A percentile compares a stretch with the other conserved stretches of the same genome.
Evolutionary conservation across 1,140 invertebrate genomes (phyloP).

Genomic region (Pissodes strobi): DNA sequence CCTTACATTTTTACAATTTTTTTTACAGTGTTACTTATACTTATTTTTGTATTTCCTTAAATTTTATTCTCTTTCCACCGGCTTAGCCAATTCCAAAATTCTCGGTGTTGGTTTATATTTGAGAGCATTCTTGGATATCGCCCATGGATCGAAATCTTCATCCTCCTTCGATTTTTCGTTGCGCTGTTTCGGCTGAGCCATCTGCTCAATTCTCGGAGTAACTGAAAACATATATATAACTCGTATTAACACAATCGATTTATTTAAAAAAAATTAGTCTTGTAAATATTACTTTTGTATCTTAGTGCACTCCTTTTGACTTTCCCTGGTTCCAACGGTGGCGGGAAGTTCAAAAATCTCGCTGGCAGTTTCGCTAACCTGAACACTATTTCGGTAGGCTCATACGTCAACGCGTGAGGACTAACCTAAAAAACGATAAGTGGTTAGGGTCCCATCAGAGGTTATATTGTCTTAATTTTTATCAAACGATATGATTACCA

Average conservation of each 20-base stretch:
- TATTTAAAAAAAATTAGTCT: slow-evolving; percentile 1
- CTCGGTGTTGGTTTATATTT: slow-evolving; percentile 58
- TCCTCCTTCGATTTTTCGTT: slow-evolving; percentile 41
- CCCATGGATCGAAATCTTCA: slow-evolving; percentile 49
- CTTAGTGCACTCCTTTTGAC: slow-evolving; percentile 43
- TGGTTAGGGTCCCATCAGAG: not conserved
- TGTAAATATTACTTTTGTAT: slow-evolving; percentile 39
- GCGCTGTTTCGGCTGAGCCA: slow-evolving; percentile 45
- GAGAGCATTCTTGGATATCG: slow-evolving; percentile 53
- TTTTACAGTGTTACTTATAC: too few species aligned
- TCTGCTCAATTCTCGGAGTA: slow-evolving; percentile 39
- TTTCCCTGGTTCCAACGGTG: slow-evolving; percentile 35
- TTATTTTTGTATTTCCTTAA: not conserved
- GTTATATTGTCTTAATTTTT: not conserved
- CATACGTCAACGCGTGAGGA: slow-evolving; percentile 41
- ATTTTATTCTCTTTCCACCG: slow-evolving; percentile 44
- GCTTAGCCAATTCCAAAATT: slow-evolving; percentile 58
- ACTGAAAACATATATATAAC: too few species aligned
- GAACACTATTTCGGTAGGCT: slow-evolving; percentile 37
- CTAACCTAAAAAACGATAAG: slow-evolving; percentile 43
- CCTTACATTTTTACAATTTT: too few species aligned
- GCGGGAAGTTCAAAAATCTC: slow-evolving; percentile 23
- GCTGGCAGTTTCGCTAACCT: slow-evolving; percentile 38
- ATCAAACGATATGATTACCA: not conserved
- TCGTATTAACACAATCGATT: too few species aligned